Base-by-base conservation (phyloP, 2,888 invertebrate genomes). In the Ctenicera cuprea region DNA sequence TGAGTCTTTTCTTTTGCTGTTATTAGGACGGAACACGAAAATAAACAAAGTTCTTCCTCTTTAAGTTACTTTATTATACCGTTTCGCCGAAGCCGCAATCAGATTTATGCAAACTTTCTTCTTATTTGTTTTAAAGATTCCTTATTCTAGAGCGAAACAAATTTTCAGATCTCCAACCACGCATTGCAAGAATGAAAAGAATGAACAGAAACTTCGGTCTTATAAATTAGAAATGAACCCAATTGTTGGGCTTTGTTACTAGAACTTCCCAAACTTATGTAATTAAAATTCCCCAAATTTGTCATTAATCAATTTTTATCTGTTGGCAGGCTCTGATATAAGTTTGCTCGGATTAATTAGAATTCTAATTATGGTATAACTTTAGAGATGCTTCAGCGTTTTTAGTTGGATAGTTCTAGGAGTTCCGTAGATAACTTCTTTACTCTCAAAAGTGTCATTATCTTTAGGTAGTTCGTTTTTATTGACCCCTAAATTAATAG, bases 261-360 rank as follows among this genome's bases (percentile, higher is more conserved):
- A 41, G 16, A 74, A 74, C 54, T 74, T 71, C 66, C 38, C 26
- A 37, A 68, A 70, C 54, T 69, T 41, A 50, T 57, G 59, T 68
- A 74, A 74, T 74, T 74, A 74, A 74, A 74, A 74, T 74, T 74
- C 71, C 63, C 52, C 20, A 74, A 71, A 74, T 71, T 62, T 68
- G 63, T 71, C 74, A 64, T 74, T 74, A 74, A 71, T 74, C 71
- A 74, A 71, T 71, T 74, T 71, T 74, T 74, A 74, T 74, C 71
- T 71, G 67, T 71, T 64, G 33, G 54, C 63, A 64, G 30, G 26
- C 45, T 16, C 45, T 20, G 37, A 30, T 45, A 52, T 33, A 63
- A 63, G 61, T 70, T 74, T 64, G 18, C 18, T 16, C 30, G 16
- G 30, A 71, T 62, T 66, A 74, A 67, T 74, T 71, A 65, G 59